phyloP scores from a whole-genome alignment of 2,113 vertebrate species.

The Daboia siamensis region DNA sequence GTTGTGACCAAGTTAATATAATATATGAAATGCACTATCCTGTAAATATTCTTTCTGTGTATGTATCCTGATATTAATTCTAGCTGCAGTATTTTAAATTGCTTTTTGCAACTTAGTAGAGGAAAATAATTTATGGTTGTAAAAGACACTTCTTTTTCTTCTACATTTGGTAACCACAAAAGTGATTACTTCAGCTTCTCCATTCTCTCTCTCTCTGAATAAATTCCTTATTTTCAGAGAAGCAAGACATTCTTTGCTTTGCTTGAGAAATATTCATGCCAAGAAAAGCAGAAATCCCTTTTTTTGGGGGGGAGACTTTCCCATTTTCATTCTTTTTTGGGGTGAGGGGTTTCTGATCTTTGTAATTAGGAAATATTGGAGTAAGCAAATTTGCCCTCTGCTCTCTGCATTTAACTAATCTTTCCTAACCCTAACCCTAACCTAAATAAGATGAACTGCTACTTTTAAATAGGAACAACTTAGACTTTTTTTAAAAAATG shows the following conservation, averaged over 20 bases:
- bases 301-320: conserved; percentile 56
- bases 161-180: conserved; percentile 48
- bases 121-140: conserved; percentile 36
- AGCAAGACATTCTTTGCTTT: conserved; percentile 58
- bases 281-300: conserved; percentile 55
- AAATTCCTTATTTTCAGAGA: conserved; percentile 53
- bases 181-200: conserved; percentile 60
- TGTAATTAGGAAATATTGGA: conserved; percentile 59
- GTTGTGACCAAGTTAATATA: conserved; percentile 47
- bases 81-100: conserved; percentile 55
- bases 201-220: conserved; percentile 27
- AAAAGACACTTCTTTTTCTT: conserved; percentile 47
- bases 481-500: too few relatives aligned
- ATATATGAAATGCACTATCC: conserved; percentile 50
- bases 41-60: conserved; percentile 58
- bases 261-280: conserved; percentile 69
- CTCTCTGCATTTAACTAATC: too few relatives aligned
- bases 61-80: conserved; percentile 28
- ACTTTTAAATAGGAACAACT: too few relatives aligned
- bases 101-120: conserved; percentile 32
- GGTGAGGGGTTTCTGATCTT: conserved; percentile 47
- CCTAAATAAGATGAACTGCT: too few relatives aligned
- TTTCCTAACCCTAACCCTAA: too few relatives aligned
- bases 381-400: too few relatives aligned
- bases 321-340: conserved; percentile 54